phyloP scores from a whole-genome alignment of 2,113 vertebrate genomes.

The Sphaerodactylus townsendi region DNA sequence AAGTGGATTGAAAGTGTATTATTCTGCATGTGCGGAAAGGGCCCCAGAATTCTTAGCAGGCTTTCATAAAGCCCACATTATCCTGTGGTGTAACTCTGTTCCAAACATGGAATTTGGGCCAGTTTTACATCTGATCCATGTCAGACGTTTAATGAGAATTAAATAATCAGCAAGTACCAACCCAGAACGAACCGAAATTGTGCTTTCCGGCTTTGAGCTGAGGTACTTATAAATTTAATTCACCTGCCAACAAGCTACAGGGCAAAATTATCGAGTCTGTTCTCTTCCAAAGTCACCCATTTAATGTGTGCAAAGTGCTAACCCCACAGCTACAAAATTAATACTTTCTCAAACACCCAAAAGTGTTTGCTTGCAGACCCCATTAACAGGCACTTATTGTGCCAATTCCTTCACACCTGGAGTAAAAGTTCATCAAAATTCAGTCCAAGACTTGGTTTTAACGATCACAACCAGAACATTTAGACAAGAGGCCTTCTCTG shows the following conservation, averaged over 20 bases:
- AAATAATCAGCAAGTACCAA: constrained; percentile 11
- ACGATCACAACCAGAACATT: constrained; percentile 24
- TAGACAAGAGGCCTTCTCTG: neutral
- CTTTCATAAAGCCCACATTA: too few species aligned
- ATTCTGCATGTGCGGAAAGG: too few species aligned
- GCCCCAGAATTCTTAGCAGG: too few species aligned
- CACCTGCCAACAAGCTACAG: neutral
- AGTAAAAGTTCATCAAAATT: constrained; percentile 39
- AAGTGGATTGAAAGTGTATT: too few species aligned
- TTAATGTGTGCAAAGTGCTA: neutral
- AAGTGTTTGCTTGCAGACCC: neutral
- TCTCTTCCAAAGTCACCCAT: neutral
- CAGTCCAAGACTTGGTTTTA: constrained; percentile 33
- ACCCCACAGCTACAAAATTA: neutral
- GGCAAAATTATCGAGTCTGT: neutral
- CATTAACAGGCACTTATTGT: constrained; percentile 33
- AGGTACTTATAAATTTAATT: neutral
- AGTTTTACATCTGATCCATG: too few species aligned
- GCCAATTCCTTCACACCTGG: constrained; percentile 38
- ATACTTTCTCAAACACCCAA: neutral
- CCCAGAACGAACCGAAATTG: constrained; percentile 41
- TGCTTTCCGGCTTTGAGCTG: constrained; percentile 6
- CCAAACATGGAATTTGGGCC: too few species aligned
- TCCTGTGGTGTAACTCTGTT: too few species aligned
- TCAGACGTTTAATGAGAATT: neutral